These are phyloP conservation scores for Tuta absoluta DNA, from an alignment of 2,888 invertebrate species.

Conservation along the genomic window DNA sequence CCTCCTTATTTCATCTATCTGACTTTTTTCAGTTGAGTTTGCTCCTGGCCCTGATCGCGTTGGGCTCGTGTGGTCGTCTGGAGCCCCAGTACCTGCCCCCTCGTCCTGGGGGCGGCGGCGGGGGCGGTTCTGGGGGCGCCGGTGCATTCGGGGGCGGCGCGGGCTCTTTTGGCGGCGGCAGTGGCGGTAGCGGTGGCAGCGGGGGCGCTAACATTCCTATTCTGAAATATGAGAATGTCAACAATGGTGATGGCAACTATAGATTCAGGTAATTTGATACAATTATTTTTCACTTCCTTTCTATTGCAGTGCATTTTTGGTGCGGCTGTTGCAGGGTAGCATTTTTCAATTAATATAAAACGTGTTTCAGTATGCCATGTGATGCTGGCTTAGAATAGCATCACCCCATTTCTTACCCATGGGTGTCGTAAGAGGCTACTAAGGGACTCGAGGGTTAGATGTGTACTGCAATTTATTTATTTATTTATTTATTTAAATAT, in stretches of 20 bases:
- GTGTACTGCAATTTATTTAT: too few relatives aligned
- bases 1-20: not conserved
- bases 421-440: too few relatives aligned
- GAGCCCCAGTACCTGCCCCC: constrained; percentile 62
- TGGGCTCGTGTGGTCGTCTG: constrained; percentile 61
- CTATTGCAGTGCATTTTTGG: too few relatives aligned
- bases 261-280: constrained; percentile 76
- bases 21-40: constrained; percentile 32
- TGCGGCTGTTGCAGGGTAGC: too few relatives aligned
- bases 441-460: too few relatives aligned
- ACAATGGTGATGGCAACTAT: constrained; percentile 85
- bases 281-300: not conserved
- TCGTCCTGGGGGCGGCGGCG: constrained; percentile 44
- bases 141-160: constrained; percentile 39
- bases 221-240: constrained; percentile 82
- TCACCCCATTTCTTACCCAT: too few relatives aligned
- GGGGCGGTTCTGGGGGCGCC: constrained; percentile 42
- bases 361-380: too few relatives aligned
- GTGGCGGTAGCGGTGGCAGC: constrained; percentile 34
- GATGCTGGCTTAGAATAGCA: too few relatives aligned
- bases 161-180: constrained; percentile 37
- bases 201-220: constrained; percentile 79
- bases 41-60: constrained; percentile 56
- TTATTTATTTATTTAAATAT: too few relatives aligned
- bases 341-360: too few relatives aligned